These are phyloP conservation scores for Bovichtus variegatus DNA, from an alignment of 2,797 vertebrate species.

Conservation along the genomic window DNA sequence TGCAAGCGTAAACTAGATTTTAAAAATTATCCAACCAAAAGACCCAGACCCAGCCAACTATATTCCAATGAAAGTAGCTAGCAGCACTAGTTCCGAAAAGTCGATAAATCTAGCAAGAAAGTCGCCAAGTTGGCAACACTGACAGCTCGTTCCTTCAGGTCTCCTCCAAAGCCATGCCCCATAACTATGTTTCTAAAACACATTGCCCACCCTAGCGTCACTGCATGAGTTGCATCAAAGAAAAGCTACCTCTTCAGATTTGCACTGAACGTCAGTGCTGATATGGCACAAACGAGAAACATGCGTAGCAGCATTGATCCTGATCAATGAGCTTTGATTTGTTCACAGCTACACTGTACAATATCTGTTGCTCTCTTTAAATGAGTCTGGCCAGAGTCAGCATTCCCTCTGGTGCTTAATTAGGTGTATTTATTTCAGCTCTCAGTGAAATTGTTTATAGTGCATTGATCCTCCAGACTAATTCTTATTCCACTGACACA, in stretches of 20 bases:
- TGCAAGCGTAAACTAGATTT: too few species aligned
- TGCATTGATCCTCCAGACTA: slow-evolving; percentile 64
- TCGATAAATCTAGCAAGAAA: too few species aligned
- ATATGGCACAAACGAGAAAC: neutral
- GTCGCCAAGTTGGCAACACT: too few species aligned
- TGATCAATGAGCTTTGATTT: slow-evolving; percentile 44
- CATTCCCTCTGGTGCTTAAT: slow-evolving; percentile 58
- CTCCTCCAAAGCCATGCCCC: too few species aligned
- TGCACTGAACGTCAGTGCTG: slow-evolving; percentile 15
- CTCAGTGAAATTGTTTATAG: slow-evolving; percentile 70
- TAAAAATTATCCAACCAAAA: too few species aligned
- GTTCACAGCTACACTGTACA: slow-evolving; percentile 14
- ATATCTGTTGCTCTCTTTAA: slow-evolving; percentile 47
- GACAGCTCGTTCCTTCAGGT: too few species aligned
- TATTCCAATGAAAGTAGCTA: too few species aligned
- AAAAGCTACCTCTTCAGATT: neutral
- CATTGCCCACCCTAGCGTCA: too few species aligned
- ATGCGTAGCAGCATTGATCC: slow-evolving; percentile 25
- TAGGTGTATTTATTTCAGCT: slow-evolving; percentile 67
- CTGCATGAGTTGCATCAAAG: slow-evolving; percentile 21
- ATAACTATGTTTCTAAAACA: too few species aligned
- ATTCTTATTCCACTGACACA: slow-evolving; percentile 62
- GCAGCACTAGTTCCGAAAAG: too few species aligned
- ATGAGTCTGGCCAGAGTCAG: slow-evolving; percentile 52
- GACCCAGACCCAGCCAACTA: too few species aligned